These are phyloP conservation scores for Andrena hattorfiana DNA, from an alignment of 2,888 invertebrate genomes.

Conservation along the genomic window DNA sequence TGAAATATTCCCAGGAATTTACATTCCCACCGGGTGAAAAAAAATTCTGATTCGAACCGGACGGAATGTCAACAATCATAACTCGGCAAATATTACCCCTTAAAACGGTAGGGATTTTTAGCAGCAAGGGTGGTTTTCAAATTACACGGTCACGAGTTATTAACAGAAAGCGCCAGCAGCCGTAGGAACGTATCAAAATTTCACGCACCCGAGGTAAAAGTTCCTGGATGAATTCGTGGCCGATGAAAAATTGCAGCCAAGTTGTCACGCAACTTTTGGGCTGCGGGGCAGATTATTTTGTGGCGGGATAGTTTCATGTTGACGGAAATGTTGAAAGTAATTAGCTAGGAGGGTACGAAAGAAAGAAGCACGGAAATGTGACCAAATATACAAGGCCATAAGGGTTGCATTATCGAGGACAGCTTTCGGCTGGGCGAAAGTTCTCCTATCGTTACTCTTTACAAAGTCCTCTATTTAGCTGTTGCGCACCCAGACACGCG, in stretches of 20 bases:
- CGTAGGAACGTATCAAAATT: conserved; percentile 36
- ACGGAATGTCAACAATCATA: conserved; percentile 3
- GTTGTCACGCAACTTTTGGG: not conserved
- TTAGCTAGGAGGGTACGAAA: not conserved
- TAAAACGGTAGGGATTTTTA: not conserved
- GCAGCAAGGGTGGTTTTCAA: not conserved
- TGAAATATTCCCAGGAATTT: conserved; percentile 27
- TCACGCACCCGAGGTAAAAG: conserved; percentile 15
- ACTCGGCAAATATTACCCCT: not conserved
- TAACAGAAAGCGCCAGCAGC: conserved; percentile 19
- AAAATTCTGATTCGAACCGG: conserved; percentile 18
- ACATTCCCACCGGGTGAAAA: not conserved
- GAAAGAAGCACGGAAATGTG: not conserved
- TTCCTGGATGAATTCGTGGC: conserved; percentile 13
- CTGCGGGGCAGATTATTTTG: conserved; percentile 15
- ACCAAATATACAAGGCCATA: not conserved
- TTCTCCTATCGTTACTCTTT: conserved; percentile 2
- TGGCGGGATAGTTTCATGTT: not conserved
- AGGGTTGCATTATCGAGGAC: too few species aligned
- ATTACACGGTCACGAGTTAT: conserved; percentile 35
- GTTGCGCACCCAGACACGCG: not conserved
- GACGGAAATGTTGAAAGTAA: not conserved
- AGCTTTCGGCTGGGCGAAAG: not conserved
- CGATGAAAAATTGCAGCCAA: conserved; percentile 30
- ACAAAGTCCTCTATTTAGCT: conserved; percentile 18